phyloP scores from a whole-genome alignment of 2,113 vertebrate genomes.

The Serinus canaria region DNA sequence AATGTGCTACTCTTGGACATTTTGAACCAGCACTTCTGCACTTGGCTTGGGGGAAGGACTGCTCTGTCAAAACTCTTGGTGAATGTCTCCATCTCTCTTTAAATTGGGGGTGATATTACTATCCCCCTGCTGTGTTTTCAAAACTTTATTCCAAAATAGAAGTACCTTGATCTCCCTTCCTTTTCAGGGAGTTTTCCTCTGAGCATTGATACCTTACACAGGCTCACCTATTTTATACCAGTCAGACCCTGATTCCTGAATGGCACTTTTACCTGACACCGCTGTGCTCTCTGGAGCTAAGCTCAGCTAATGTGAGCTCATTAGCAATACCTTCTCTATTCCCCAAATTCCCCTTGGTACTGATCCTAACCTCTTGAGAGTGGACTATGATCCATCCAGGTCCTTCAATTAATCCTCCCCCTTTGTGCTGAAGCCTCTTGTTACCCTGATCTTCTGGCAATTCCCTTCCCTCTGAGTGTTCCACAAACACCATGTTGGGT shows the following conservation, averaged over 20 bases:
- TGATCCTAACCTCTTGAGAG: not conserved
- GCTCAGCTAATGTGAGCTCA: not conserved
- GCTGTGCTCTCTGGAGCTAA: not conserved
- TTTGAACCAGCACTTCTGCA: rapidly evolving
- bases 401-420: not conserved
- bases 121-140: not conserved
- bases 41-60: not conserved
- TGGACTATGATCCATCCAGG: not conserved
- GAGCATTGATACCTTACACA: not conserved
- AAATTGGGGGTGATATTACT: not conserved
- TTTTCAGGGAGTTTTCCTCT: not conserved
- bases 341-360: not conserved
- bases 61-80: not conserved
- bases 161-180: not conserved
- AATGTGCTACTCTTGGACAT: not conserved
- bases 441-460: not conserved
- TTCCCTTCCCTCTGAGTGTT: not conserved
- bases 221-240: not conserved
- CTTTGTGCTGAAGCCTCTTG: not conserved
- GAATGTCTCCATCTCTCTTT: not conserved
- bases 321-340: not conserved
- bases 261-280: not conserved
- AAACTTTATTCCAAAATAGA: not conserved
- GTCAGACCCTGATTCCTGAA: not conserved
- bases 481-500: not conserved